phyloP scores from a whole-genome alignment of 1,140 invertebrate species.

The Drosophila novamexicana region DNA sequence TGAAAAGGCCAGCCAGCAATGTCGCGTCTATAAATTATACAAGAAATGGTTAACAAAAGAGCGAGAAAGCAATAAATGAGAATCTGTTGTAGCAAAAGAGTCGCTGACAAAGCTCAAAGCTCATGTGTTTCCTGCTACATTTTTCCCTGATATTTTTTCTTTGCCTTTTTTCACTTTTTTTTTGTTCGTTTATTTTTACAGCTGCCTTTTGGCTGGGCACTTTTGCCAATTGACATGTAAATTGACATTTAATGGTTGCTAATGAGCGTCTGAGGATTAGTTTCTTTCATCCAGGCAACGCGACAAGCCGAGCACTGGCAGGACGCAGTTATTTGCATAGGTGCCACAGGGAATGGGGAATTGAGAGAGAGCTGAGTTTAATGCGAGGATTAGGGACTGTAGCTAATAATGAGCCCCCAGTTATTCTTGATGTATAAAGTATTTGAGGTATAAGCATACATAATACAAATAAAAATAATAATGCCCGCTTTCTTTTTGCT shows the following conservation, averaged over 20 bases:
- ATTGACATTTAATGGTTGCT: slow-evolving; percentile 83
- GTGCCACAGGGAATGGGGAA: slow-evolving; percentile 29
- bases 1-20: slow-evolving; percentile 58
- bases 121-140: slow-evolving; percentile 50
- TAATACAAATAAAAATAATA: too few species aligned
- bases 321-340: slow-evolving; percentile 52
- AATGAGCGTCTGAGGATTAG: slow-evolving; percentile 82
- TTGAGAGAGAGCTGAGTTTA: slow-evolving; percentile 8
- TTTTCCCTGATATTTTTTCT: slow-evolving; percentile 23
- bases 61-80: slow-evolving; percentile 22
- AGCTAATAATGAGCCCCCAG: too few species aligned
- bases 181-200: slow-evolving; percentile 21
- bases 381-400: slow-evolving; percentile 1
- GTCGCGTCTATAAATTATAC: slow-evolving; percentile 80
- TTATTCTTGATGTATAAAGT: too few species aligned
- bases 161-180: neutral
- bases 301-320: neutral
- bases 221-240: slow-evolving; percentile 82
- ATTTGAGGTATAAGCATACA: neutral
- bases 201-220: slow-evolving; percentile 44
- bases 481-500: neutral
- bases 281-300: slow-evolving; percentile 25
- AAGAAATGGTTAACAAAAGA: slow-evolving; percentile 58
- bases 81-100: slow-evolving; percentile 47
- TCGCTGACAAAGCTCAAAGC: slow-evolving; percentile 76